Percentiles rank a stretch among this genome's conserved stretches.
Evolutionary conservation across 2,113 vertebrate species (phyloP).

Genomic region (Ascaphus truei): DNA sequence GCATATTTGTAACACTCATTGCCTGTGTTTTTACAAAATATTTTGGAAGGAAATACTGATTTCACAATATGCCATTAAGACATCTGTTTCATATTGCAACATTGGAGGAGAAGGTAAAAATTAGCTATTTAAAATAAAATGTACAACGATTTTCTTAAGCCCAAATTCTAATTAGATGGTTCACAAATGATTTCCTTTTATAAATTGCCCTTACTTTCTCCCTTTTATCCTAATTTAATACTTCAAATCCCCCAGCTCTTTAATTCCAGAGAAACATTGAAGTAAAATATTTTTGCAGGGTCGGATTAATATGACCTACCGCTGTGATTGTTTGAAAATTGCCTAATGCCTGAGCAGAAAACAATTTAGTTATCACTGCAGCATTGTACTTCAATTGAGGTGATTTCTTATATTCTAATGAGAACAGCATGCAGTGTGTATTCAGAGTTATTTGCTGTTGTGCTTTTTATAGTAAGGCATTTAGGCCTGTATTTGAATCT

Average conservation of each 20-base stretch:
- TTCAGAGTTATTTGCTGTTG: too few species aligned
- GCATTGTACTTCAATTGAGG: not conserved
- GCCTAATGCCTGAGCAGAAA: conserved; percentile 1
- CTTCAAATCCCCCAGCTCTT: conserved; percentile 8
- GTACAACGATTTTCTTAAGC: too few species aligned
- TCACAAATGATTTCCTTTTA: not conserved
- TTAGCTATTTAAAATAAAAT: too few species aligned
- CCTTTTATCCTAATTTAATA: not conserved
- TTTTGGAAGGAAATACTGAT: not conserved
- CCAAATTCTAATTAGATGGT: too few species aligned
- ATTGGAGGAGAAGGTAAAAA: not conserved
- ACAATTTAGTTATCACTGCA: not conserved
- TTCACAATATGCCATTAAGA: not conserved
- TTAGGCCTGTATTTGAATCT: too few species aligned
- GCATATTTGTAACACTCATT: too few species aligned
- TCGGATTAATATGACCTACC: not conserved
- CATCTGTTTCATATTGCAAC: conserved; percentile 10
- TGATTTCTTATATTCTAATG: too few species aligned
- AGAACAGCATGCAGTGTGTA: too few species aligned
- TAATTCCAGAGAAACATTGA: conserved; percentile 11
- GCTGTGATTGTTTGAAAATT: conserved; percentile 15
- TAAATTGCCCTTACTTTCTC: not conserved
- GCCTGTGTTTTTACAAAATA: not conserved
- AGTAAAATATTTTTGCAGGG: not conserved
- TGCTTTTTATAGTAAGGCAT: too few species aligned